Conservation (phyloP, 2,113 vertebrate genomes). For the Opisthocomus hoazin region DNA sequence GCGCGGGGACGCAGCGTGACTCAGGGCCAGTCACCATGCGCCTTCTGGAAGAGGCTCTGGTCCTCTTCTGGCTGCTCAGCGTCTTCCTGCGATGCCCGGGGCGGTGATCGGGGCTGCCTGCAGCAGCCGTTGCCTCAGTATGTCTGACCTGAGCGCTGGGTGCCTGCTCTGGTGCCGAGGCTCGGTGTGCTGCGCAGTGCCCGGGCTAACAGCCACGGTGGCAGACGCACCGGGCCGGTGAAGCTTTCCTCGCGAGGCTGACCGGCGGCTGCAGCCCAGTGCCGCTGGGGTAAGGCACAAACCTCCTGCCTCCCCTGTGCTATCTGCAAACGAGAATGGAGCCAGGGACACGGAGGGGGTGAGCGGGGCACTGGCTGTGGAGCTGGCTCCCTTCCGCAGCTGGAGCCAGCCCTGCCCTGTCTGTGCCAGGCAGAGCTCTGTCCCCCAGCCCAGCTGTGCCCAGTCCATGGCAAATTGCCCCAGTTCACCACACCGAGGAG, state of each 20-base stretch:
- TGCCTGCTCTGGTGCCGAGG: not conserved
- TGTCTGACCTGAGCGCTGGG: not conserved
- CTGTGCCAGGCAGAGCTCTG: not conserved
- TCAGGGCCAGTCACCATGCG: not conserved
- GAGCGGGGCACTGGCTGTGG: not conserved
- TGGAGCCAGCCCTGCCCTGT: not conserved
- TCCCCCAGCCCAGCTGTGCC: not conserved
- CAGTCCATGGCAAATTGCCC: not conserved
- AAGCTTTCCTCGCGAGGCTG: not conserved
- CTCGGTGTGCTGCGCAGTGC: not conserved
- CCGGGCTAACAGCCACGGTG: not conserved
- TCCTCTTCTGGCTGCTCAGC: not conserved
- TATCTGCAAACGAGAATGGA: not conserved
- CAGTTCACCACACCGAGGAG: not conserved
- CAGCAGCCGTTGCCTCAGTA: not conserved
- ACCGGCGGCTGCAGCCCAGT: not conserved
- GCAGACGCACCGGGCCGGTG: accelerated
- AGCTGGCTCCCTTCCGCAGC: not conserved
- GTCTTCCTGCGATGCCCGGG: not conserved
- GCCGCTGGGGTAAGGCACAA: not conserved
- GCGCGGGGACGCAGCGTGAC: not conserved
- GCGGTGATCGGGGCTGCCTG: not conserved
- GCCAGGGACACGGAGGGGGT: not conserved
- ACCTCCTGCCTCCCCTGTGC: not conserved
- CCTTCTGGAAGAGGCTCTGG: not conserved